A percentile compares a stretch with the other conserved stretches of the same genome.
Evolutionary conservation across 2,888 invertebrate species (phyloP).

Genomic region (Agrotis puta): DNA sequence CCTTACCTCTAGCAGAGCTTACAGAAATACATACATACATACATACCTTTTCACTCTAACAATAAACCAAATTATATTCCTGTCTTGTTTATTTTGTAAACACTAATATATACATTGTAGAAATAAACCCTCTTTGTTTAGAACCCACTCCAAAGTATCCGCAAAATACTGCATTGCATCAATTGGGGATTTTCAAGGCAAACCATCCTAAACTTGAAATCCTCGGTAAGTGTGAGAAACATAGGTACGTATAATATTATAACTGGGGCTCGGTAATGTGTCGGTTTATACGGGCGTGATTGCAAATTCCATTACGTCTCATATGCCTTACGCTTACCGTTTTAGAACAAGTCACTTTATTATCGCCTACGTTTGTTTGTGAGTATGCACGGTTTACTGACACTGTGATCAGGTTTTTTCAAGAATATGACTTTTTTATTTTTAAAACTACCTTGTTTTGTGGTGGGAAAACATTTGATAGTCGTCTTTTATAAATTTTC

Average conservation of each 20-base stretch:
- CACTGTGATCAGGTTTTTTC: too few relatives aligned
- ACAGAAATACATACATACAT: too few relatives aligned
- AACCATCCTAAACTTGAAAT: conserved; percentile 11
- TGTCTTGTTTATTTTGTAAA: too few relatives aligned
- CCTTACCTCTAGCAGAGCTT: too few relatives aligned
- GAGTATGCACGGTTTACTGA: not conserved
- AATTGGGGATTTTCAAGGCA: not conserved
- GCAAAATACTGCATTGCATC: conserved; percentile 6
- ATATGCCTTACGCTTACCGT: conserved; percentile 18
- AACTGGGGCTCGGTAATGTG: conserved; percentile 40
- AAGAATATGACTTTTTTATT: not conserved
- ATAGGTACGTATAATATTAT: conserved; percentile 46
- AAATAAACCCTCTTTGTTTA: too few relatives aligned
- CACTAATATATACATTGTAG: too few relatives aligned
- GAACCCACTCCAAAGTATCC: not conserved
- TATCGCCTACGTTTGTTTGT: not conserved
- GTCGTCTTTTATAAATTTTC: too few relatives aligned
- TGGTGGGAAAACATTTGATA: too few relatives aligned
- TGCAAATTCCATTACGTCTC: conserved; percentile 64
- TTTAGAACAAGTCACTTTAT: conserved; percentile 19
- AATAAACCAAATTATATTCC: too few relatives aligned
- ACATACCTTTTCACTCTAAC: too few relatives aligned
- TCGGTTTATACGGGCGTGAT: conserved; percentile 56
- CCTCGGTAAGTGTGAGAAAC: conserved; percentile 7
- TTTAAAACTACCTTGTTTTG: too few relatives aligned